Percentiles rank a stretch among this genome's conserved stretches.
Conservation (phyloP, 2,888 invertebrate species). For the Euplagia quadripunctaria region DNA sequence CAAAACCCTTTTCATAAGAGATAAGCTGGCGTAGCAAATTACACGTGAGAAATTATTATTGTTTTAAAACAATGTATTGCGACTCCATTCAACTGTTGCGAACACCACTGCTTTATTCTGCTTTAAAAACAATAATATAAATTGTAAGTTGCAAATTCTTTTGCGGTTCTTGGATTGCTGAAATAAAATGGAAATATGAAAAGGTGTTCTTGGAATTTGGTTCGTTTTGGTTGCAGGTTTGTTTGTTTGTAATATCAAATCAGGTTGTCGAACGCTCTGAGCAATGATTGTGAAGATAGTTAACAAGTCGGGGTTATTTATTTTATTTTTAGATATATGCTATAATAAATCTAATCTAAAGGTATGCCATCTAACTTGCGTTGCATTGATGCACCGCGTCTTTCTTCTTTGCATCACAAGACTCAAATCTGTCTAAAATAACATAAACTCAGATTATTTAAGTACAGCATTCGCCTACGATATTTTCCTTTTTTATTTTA, state of each 20-base stretch:
- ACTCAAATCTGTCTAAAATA: not conserved
- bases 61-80: slow-evolving; percentile 31
- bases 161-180: not conserved
- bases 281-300: not conserved
- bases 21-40: slow-evolving; percentile 28
- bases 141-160: slow-evolving; percentile 11
- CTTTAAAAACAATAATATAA: slow-evolving; percentile 22
- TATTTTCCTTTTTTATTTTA: not conserved
- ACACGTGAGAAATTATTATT: slow-evolving; percentile 32
- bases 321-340: no score
- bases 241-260: not conserved
- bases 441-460: not conserved
- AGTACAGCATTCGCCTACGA: no score
- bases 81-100: slow-evolving; percentile 25
- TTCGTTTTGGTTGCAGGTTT: not conserved
- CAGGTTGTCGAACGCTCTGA: not conserved
- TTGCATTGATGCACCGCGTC: no score
- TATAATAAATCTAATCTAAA: no score
- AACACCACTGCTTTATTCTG: slow-evolving; percentile 15
- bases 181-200: not conserved
- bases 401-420: not conserved
- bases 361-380: no score
- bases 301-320: no score
- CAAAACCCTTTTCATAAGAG: slow-evolving; percentile 30
- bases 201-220: not conserved